phyloP scores from a whole-genome alignment of 2,113 vertebrate genomes.

The Ranitomeya variabilis region DNA sequence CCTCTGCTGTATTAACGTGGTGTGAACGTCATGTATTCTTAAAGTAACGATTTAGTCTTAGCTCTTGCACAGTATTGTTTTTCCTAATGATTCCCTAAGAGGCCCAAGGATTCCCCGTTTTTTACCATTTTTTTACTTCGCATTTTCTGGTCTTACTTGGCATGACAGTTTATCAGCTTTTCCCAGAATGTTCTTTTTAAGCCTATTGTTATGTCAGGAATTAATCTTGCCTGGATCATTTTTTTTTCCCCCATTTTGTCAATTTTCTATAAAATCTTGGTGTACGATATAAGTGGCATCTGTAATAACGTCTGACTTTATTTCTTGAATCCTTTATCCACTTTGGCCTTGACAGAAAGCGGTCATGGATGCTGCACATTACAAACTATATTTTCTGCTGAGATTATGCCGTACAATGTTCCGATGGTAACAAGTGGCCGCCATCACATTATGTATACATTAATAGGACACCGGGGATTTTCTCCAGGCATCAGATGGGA shows the following conservation, averaged over 20 bases:
- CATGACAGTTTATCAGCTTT: not conserved
- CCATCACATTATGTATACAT: slow-evolving; percentile 31
- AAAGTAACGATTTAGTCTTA: too few species aligned
- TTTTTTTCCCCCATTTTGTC: not conserved
- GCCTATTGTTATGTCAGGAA: not conserved
- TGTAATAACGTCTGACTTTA: slow-evolving; percentile 2
- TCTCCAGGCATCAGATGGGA: not conserved
- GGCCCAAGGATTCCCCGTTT: too few species aligned
- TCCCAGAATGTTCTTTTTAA: not conserved
- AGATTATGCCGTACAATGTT: not conserved
- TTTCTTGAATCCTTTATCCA: slow-evolving; percentile 31
- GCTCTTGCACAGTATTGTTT: too few species aligned
- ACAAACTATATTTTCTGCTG: not conserved
- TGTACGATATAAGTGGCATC: not conserved
- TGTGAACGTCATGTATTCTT: too few species aligned
- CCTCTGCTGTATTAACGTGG: too few species aligned
- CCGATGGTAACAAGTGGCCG: not conserved
- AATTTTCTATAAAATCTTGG: slow-evolving; percentile 30
- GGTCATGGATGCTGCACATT: slow-evolving; percentile 30
- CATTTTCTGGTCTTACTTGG: not conserved
- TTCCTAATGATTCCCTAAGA: too few species aligned
- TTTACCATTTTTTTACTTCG: not conserved
- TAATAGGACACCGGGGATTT: slow-evolving; percentile 23
- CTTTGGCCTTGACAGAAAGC: slow-evolving; percentile 28
- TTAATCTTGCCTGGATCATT: not conserved